These are phyloP conservation scores for Etheostoma cragini DNA, from an alignment of 2,113 vertebrate genomes.

Conservation along the genomic window DNA sequence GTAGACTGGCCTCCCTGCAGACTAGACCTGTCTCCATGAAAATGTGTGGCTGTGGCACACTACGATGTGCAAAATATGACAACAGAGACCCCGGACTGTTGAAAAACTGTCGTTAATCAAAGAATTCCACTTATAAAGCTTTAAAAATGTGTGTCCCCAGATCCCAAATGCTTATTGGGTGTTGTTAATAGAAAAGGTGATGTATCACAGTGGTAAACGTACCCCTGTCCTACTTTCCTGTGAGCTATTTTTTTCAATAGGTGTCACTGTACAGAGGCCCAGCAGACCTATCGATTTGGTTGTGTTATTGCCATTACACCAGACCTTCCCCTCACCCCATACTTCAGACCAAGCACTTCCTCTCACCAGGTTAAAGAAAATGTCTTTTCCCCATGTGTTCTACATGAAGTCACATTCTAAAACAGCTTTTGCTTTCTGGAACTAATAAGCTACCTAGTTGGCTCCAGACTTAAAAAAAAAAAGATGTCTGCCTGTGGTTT, in stretches of 20 bases:
- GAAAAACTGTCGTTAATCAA: too few relatives aligned
- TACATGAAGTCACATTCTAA: neutral
- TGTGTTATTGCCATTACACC: slow-evolving; percentile 59
- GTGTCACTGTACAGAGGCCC: slow-evolving; percentile 2
- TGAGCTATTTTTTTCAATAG: neutral
- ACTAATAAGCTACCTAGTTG: neutral
- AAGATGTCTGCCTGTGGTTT: neutral
- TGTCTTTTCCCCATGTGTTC: slow-evolving; percentile 63
- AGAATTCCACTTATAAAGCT: too few relatives aligned
- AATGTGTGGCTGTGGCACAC: too few relatives aligned
- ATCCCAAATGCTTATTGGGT: too few relatives aligned
- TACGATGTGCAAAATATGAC: too few relatives aligned
- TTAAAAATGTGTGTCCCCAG: too few relatives aligned
- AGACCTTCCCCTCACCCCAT: slow-evolving; percentile 14
- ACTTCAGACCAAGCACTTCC: slow-evolving; percentile 32
- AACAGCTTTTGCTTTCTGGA: neutral
- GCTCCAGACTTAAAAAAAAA: neutral
- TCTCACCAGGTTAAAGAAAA: slow-evolving; percentile 57
- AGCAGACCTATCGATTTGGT: slow-evolving; percentile 4
- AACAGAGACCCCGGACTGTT: too few relatives aligned
- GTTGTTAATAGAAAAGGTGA: too few relatives aligned
- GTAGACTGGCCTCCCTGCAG: too few relatives aligned
- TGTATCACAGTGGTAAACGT: too few relatives aligned
- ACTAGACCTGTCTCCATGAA: too few relatives aligned
- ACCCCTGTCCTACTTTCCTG: neutral